Evolutionary conservation across 2,797 vertebrate species (phyloP).

Genomic region (Peromyscus nudipes): DNA sequence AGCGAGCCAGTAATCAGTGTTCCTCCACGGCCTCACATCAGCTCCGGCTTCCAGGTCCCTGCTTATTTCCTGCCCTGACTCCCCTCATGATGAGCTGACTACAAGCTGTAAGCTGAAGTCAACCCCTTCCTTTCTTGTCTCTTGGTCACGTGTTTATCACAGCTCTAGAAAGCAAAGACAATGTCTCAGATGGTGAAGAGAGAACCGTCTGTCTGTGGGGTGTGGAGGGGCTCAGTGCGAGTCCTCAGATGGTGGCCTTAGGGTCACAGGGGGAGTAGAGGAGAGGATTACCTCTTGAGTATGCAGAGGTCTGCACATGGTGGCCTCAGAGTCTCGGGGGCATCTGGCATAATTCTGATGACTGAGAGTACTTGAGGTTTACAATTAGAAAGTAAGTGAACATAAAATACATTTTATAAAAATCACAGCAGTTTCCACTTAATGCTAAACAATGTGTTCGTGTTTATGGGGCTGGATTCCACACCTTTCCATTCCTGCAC

Average conservation of each 20-base stretch:
- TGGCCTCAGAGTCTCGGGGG: not conserved
- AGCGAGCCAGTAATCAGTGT: not conserved
- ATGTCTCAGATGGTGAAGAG: too few species aligned
- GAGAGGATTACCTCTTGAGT: not conserved
- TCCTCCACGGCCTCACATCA: not conserved
- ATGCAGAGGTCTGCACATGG: not conserved
- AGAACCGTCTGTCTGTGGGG: not conserved
- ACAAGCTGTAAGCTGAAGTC: not conserved
- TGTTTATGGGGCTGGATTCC: not conserved
- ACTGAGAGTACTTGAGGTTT: not conserved
- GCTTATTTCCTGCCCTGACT: not conserved
- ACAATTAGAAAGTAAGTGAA: not conserved
- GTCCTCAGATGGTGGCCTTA: not conserved
- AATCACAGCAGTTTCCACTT: not conserved
- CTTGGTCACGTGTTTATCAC: not conserved
- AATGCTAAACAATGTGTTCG: rapidly evolving
- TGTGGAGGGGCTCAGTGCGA: too few species aligned
- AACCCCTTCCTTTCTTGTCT: not conserved
- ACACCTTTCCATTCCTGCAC: rapidly evolving
- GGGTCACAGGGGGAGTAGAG: not conserved
- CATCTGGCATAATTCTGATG: not conserved
- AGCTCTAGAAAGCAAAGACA: not conserved
- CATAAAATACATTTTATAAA: not conserved
- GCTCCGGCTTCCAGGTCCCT: not conserved
- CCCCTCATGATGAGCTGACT: not conserved